phyloP scores from a whole-genome alignment of 2,113 vertebrate genomes.

The Oncorhynchus tshawytscha region DNA sequence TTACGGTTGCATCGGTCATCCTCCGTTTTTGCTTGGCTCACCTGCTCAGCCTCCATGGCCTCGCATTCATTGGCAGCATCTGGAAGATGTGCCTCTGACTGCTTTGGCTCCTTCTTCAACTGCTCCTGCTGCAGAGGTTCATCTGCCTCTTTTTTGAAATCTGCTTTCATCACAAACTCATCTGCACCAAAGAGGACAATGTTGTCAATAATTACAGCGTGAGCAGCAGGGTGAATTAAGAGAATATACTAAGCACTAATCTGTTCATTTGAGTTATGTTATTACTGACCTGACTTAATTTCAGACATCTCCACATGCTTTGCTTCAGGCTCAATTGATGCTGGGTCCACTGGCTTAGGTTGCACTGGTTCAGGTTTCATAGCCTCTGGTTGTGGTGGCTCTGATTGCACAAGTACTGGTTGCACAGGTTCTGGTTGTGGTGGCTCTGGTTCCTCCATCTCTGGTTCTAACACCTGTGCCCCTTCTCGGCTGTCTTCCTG shows the following conservation, averaged over 20 bases:
- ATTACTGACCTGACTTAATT: constrained; percentile 12
- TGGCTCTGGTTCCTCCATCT: background rate
- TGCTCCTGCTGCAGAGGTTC: background rate
- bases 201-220: background rate
- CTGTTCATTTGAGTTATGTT: background rate
- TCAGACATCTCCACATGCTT: constrained; percentile 24
- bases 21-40: constrained; percentile 53
- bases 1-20: constrained; percentile 71
- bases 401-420: background rate
- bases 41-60: constrained; percentile 19
- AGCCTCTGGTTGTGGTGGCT: background rate
- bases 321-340: background rate
- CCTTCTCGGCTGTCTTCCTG: constrained; percentile 18
- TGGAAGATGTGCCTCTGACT: constrained; percentile 4
- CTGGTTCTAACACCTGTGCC: background rate
- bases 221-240: background rate
- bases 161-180: constrained; percentile 8
- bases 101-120: constrained; percentile 42
- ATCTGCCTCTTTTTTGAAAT: background rate
- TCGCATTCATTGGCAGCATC: background rate
- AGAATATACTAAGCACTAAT: background rate
- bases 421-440: background rate
- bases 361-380: background rate
- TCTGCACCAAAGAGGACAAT: background rate
- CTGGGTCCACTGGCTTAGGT: background rate